Base-by-base conservation (phyloP, 2,113 vertebrate genomes). In the Camelus dromedarius region DNA sequence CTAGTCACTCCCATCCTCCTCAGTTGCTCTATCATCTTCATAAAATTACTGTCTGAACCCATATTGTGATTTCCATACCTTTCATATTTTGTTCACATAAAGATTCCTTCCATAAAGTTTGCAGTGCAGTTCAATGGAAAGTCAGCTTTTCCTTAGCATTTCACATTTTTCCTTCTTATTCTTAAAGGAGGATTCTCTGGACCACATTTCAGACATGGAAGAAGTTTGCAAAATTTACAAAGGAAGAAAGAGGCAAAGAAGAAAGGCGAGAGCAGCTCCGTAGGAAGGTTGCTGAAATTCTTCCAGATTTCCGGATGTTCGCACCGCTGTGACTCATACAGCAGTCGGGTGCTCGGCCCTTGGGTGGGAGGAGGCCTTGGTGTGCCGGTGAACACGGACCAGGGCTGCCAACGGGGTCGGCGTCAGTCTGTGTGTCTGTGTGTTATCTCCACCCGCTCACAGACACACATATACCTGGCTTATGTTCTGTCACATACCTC, bases 281-380 rank as follows among this genome's bases (percentile, higher is more conserved):
- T 3, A 98, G 98, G 73, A 99, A 96, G 97, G 99, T 99, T 38
- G 97, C 99, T 0, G 99, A 99, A 98, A 99, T 99, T 95, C 99
- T 99, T 26, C 99, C 99, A 0, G 99, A 99, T 96, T 99, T 99
- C 97, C 98, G 95, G 85, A 94, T 66, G 84, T 64, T 32, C 72
- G n/a, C 96, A 42, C 12, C 75, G 35, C 20, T 0, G 3, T 93
- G 77, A 92, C 72, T 20, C 11, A 52, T 2, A 15, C 38, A 19
- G 46, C 14, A 2, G 0, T 30, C n/a, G 60, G 83, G 50, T 14
- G 4, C 35, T n/a, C 12, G 3, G 35, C 66, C 42, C 50, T 48
- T 16, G 10, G 54, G 48, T 26, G 14, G 66, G 58, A 62, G 1
- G 20, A 26, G 86, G 8, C 56, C 60, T 18, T n/a, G 69, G 28